Evolutionary conservation across 2,888 invertebrate species (phyloP), one percentile per base, ranked within the genome.

Genomic region (Lithophane leautieri): DNA sequence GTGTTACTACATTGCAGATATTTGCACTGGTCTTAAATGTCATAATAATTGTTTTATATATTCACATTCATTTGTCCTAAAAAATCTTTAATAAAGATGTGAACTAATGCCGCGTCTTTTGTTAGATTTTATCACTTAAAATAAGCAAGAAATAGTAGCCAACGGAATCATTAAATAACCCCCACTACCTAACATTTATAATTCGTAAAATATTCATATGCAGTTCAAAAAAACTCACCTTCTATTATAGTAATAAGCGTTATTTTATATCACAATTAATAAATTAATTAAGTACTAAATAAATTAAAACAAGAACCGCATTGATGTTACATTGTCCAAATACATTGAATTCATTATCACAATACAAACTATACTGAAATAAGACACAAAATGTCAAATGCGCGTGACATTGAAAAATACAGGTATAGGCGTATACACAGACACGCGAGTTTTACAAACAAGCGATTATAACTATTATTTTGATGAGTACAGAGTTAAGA

Each of bases 351-450:
- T 40, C 54, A 19, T 19, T 68, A 83, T 65, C 68, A 74, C 72
- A 70, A 54, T 70, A 34, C 22, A 70, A 56, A 78, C 62, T 66
- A n/a, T 22, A 44, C 28, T 62, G 25, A 62, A 69, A 50, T 65
- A 34, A 3, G 28, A 61, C 50, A 65, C 63, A 47, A 73, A 54
- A 69, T n/a, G 52, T 85, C 86, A 73, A 56, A 44, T 54, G 3
- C 79, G 34, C 61, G 60, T 84, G 86, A 84, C 84, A 86, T 79
- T 86, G 81, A 84, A 84, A 72, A 44, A 65, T 14, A 77, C 85
- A 79, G 79, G 73, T 79, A 82, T 40, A 16, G n/a, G 25, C 67
- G 22, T 71, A 52, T n/a, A n/a, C n/a, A 73, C 19, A 70, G 22
- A 68, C 42, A 66, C 60, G 60, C 69, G n/a, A 74, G 7, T 52